Evolutionary conservation across 2,888 invertebrate species (phyloP).

Genomic region (Drosophila neonasuta): DNA sequence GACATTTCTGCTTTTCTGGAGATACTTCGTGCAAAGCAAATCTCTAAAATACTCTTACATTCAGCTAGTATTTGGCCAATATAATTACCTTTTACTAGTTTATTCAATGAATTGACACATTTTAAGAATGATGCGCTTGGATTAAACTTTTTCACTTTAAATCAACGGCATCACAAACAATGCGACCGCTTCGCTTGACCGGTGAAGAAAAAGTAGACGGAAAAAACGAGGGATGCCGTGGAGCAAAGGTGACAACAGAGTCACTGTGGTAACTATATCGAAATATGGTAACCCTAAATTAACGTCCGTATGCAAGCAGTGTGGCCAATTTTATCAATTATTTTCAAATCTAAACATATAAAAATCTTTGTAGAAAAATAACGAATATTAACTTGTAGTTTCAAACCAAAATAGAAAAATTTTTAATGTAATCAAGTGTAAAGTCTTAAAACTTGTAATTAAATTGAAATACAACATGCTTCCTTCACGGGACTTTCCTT

Average conservation of each 20-base stretch:
- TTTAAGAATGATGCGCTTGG: constrained; percentile 49
- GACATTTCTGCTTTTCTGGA: constrained; percentile 83
- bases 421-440: too few relatives aligned
- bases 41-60: constrained; percentile 26
- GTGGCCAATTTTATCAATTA: neutral
- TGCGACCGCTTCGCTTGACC: constrained; percentile 46
- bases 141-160: constrained; percentile 49
- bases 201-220: constrained; percentile 56
- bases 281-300: constrained; percentile 24
- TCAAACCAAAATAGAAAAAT: too few relatives aligned
- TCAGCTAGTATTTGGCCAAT: neutral
- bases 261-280: constrained; percentile 25
- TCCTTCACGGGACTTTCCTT: too few relatives aligned
- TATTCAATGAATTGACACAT: constrained; percentile 49
- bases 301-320: neutral
- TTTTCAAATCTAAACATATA: too few relatives aligned
- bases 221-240: constrained; percentile 22
- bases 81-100: constrained; percentile 60
- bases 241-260: constrained; percentile 24
- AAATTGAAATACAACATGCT: too few relatives aligned
- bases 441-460: too few relatives aligned
- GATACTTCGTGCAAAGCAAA: constrained; percentile 84
- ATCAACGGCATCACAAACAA: constrained; percentile 39
- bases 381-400: too few relatives aligned
- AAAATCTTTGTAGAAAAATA: too few relatives aligned